phyloP scores from a whole-genome alignment of 2,888 invertebrate genomes.

The Aspidiotus destructor region DNA sequence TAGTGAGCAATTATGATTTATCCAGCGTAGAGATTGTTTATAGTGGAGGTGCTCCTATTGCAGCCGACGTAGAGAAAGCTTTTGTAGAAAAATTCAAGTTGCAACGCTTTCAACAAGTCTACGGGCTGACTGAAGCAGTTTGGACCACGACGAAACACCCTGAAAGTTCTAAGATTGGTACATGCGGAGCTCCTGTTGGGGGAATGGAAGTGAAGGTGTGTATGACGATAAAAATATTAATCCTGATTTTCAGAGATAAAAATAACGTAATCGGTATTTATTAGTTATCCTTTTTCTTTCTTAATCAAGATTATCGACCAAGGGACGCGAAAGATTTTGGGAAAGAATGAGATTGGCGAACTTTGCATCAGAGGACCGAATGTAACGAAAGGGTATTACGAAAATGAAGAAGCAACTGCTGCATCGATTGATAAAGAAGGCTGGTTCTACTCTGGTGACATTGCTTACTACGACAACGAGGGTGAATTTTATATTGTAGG shows the following conservation, averaged over 20 bases:
- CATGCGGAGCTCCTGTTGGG: slow-evolving; percentile 36
- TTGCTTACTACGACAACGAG: slow-evolving; percentile 72
- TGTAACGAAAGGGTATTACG: slow-evolving; percentile 76
- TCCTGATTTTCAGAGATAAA: background rate
- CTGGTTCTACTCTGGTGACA: slow-evolving; percentile 68
- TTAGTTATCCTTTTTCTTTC: background rate
- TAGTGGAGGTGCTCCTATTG: slow-evolving; percentile 46
- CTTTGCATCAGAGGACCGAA: slow-evolving; percentile 71
- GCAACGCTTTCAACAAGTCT: slow-evolving; percentile 33
- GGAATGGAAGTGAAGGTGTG: slow-evolving; percentile 37
- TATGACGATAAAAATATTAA: background rate
- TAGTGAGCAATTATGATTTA: slow-evolving; percentile 45
- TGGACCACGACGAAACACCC: slow-evolving; percentile 21
- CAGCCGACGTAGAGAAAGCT: slow-evolving; percentile 34
- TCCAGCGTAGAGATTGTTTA: slow-evolving; percentile 42
- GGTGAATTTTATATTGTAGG: slow-evolving; percentile 72
- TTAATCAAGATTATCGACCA: slow-evolving; percentile 37
- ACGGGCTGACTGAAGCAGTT: slow-evolving; percentile 37
- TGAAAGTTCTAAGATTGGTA: slow-evolving; percentile 33
- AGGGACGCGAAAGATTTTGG: slow-evolving; percentile 48
- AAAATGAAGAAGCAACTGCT: slow-evolving; percentile 55
- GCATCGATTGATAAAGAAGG: slow-evolving; percentile 58
- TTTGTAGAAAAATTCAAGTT: slow-evolving; percentile 15
- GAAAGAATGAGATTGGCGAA: slow-evolving; percentile 62
- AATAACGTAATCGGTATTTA: too few relatives aligned